Conservation (phyloP, 2,113 vertebrate genomes). For the Monopterus albus region DNA sequence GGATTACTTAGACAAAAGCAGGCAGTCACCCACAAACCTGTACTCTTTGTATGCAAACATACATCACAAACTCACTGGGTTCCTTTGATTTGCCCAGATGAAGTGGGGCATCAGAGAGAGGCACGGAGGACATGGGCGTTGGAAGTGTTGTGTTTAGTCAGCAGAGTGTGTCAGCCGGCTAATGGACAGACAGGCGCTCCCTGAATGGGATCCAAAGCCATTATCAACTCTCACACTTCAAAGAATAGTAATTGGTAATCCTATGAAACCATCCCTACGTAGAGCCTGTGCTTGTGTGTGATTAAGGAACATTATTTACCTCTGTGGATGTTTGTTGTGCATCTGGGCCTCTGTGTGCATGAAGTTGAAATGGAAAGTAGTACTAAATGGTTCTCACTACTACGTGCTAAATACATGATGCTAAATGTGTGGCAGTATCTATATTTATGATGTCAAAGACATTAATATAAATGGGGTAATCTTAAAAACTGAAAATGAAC, state of each 20-base stretch:
- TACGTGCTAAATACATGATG: no score
- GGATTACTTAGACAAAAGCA: neutral
- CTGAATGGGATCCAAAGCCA: constrained; percentile 66
- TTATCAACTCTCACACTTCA: constrained; percentile 68
- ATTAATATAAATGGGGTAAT: neutral
- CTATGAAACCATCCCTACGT: constrained; percentile 53
- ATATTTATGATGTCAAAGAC: no score
- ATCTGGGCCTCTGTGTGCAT: constrained; percentile 15
- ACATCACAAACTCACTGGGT: neutral
- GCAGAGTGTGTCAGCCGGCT: constrained; percentile 66
- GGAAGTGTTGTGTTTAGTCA: constrained; percentile 72
- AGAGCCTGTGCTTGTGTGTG: constrained; percentile 5
- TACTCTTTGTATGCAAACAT: neutral
- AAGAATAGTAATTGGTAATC: constrained; percentile 69
- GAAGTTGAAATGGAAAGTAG: neutral
- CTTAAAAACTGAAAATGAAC: no score
- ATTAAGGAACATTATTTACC: constrained; percentile 37
- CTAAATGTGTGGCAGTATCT: no score
- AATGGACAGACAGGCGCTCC: constrained; percentile 65
- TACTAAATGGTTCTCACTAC: no score
- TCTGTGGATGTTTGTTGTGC: constrained; percentile 12
- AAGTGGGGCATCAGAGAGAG: constrained; percentile 7
- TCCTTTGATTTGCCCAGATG: constrained; percentile 37
- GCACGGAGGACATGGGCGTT: constrained; percentile 52
- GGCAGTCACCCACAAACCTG: neutral